A percentile compares a stretch with the other conserved stretches of the same genome.
Conservation (phyloP, 2,888 invertebrate genomes). For the Tachina lurida region DNA sequence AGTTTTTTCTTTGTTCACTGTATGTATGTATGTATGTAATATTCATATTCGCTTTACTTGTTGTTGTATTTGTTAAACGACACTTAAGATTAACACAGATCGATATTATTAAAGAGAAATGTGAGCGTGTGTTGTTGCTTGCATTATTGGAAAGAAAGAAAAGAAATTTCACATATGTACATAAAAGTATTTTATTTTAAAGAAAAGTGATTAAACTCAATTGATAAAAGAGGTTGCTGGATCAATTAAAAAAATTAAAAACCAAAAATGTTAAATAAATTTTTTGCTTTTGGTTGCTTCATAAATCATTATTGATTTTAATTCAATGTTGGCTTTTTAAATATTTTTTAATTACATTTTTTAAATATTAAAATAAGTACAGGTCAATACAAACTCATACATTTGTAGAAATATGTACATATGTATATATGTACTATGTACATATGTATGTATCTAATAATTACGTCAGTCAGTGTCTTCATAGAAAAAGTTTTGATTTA, state of each 20-base stretch:
- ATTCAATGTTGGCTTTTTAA: neutral
- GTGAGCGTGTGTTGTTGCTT: slow-evolving; percentile 33
- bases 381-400: too few relatives aligned
- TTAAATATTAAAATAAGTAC: too few relatives aligned
- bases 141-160: slow-evolving; percentile 50
- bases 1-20: too few relatives aligned
- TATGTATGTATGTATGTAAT: neutral
- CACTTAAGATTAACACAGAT: slow-evolving; percentile 70
- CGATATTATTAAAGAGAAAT: slow-evolving; percentile 69
- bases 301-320: neutral
- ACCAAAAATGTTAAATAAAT: neutral
- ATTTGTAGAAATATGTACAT: too few relatives aligned
- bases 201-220: slow-evolving; percentile 54
- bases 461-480: too few relatives aligned
- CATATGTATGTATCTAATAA: too few relatives aligned
- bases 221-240: slow-evolving; percentile 42
- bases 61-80: slow-evolving; percentile 60
- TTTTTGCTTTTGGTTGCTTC: neutral
- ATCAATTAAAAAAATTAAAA: slow-evolving; percentile 18
- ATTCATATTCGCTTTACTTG: slow-evolving; percentile 26
- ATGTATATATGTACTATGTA: too few relatives aligned
- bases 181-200: slow-evolving; percentile 29
- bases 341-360: too few relatives aligned
- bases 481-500: too few relatives aligned
- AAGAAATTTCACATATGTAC: slow-evolving; percentile 56